phyloP scores from a whole-genome alignment of 2,113 vertebrate species.

The Phoenicopterus ruber region DNA sequence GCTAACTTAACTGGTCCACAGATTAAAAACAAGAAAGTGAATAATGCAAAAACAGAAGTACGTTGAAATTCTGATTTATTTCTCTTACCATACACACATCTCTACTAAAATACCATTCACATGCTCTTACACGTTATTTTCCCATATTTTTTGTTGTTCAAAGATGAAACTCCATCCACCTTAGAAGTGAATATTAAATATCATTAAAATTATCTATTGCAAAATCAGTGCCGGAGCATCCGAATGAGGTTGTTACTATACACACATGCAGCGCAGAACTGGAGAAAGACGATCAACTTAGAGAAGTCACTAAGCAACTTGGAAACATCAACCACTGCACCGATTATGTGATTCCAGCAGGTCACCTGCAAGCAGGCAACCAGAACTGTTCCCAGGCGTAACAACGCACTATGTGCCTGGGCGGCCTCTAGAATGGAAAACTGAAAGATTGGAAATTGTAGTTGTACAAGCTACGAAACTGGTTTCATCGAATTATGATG shows the following conservation, averaged over 20 bases:
- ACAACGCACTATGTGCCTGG: accelerated
- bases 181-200: neutral
- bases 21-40: neutral
- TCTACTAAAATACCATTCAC: neutral
- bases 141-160: neutral
- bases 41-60: neutral
- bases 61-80: neutral
- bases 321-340: neutral
- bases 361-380: accelerated
- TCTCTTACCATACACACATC: neutral
- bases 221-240: neutral
- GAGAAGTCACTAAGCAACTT: neutral
- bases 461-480: neutral
- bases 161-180: neutral
- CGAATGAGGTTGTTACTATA: accelerated
- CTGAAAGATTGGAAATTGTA: neutral
- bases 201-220: neutral
- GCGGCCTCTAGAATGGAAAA: neutral
- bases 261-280: accelerated
- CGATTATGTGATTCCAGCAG: neutral
- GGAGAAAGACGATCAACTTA: neutral
- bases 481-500: neutral
- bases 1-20: neutral
- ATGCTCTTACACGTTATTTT: neutral
- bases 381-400: neutral